phyloP scores from a whole-genome alignment of 1,140 invertebrate species.

The Drosophila trapezifrons region DNA sequence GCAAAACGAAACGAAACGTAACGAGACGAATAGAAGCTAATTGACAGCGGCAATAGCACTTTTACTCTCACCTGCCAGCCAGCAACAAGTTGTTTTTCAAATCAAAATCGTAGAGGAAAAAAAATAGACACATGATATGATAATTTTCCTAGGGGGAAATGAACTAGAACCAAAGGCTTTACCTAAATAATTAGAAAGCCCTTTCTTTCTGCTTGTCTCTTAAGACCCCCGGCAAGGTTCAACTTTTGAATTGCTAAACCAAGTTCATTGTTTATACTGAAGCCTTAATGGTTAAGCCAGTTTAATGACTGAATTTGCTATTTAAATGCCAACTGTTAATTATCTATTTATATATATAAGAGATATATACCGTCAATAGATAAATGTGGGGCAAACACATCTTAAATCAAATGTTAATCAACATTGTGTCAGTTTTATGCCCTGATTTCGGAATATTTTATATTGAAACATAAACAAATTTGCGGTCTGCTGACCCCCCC shows the following conservation, averaged over 20 bases:
- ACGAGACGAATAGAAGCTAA: constrained; percentile 5
- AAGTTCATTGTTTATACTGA: constrained; percentile 1
- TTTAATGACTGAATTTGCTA: constrained; percentile 8
- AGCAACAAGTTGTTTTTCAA: constrained; percentile 6
- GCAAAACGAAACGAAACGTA: background rate
- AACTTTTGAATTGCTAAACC: background rate
- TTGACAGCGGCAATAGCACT: constrained; percentile 22
- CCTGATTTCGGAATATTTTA: constrained; percentile 19
- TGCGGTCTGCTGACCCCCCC: constrained; percentile 3
- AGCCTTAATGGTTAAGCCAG: background rate
- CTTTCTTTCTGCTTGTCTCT: background rate
- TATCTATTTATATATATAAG: background rate
- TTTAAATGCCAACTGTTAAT: background rate
- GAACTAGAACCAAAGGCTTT: background rate
- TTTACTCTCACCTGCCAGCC: constrained; percentile 27
- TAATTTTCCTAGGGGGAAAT: background rate
- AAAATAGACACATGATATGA: background rate
- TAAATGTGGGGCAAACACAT: background rate
- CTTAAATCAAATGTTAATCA: constrained; percentile 29
- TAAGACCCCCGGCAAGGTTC: background rate
- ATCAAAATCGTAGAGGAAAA: background rate
- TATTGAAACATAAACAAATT: constrained; percentile 27
- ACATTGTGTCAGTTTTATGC: constrained; percentile 24
- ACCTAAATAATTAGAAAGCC: constrained; percentile 4
- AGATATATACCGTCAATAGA: background rate